A percentile compares a stretch with the other conserved stretches of the same genome.
These are phyloP conservation scores for Apostichopus leukothele DNA, from an alignment of 53 echinoderm and acorn worm species.

Conservation along the genomic window DNA sequence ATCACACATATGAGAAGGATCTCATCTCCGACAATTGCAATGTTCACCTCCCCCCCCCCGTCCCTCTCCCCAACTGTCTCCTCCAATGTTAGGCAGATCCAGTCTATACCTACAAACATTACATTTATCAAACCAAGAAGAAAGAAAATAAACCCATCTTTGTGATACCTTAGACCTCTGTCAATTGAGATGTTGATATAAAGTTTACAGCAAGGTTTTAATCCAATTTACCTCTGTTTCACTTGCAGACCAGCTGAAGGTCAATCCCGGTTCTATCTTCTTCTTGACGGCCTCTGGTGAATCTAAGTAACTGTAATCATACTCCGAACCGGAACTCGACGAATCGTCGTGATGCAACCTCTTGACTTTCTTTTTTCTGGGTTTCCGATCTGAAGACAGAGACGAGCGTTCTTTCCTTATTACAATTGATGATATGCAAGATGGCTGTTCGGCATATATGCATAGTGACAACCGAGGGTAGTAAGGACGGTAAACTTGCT, in stretches of 20 bases:
- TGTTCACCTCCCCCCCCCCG: too few species aligned
- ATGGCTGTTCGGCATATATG: neutral
- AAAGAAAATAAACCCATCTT: too few species aligned
- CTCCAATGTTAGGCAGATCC: too few species aligned
- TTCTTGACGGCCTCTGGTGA: conserved; percentile 19
- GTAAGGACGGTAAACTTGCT: too few species aligned
- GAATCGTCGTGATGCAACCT: conserved; percentile 28
- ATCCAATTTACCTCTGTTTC: conserved; percentile 12
- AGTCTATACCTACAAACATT: too few species aligned
- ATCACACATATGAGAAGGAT: too few species aligned
- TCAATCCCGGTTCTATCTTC: conserved; percentile 11
- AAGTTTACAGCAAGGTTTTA: neutral
- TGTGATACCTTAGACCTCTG: too few species aligned
- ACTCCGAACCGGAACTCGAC: conserved; percentile 50
- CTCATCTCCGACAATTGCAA: too few species aligned
- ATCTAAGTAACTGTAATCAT: conserved; percentile 45
- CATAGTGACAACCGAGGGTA: neutral
- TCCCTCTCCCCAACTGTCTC: too few species aligned
- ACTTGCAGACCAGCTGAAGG: conserved; percentile 38
- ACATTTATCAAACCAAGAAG: too few species aligned
- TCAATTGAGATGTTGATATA: too few species aligned
- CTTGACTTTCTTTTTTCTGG: conserved; percentile 51
- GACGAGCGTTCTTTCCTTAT: neutral
- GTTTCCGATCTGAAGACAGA: conserved; percentile 51
- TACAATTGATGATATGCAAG: neutral